Conservation (phyloP, 2,113 vertebrate genomes). For the Alethe diademata region DNA sequence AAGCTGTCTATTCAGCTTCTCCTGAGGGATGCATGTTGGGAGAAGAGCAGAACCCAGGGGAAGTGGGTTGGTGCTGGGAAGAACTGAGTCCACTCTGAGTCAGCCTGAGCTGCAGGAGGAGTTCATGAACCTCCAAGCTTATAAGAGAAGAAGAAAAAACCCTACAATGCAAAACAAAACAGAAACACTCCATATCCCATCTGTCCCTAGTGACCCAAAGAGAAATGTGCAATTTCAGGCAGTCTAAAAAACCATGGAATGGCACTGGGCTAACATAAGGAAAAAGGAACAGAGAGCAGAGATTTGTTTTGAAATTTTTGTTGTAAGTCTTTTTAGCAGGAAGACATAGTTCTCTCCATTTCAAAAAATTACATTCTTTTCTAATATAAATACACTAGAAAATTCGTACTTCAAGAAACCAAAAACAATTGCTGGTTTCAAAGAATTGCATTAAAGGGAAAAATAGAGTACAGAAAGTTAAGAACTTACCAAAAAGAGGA, state of each 20-base stretch:
- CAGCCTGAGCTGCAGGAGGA: neutral
- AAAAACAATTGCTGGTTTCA: neutral
- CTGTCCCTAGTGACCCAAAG: neutral
- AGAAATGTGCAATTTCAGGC: neutral
- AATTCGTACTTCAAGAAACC: neutral
- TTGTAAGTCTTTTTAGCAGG: neutral
- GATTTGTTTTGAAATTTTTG: neutral
- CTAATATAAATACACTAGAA: neutral
- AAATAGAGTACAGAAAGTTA: neutral
- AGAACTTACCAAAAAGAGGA: neutral
- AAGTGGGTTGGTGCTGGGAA: neutral
- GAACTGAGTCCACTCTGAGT: neutral
- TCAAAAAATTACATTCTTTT: neutral
- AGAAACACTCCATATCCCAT: neutral
- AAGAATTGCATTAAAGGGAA: neutral
- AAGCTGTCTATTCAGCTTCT: neutral
- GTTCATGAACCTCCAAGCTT: neutral
- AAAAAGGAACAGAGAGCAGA: neutral
- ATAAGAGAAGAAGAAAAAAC: neutral
- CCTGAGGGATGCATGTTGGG: accelerated
- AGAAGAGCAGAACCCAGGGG: accelerated
- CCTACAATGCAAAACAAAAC: neutral
- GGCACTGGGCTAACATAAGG: neutral
- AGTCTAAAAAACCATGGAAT: neutral
- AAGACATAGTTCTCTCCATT: neutral